phyloP scores from a whole-genome alignment of 2,888 invertebrate genomes.

The Ophioninae sp. region DNA sequence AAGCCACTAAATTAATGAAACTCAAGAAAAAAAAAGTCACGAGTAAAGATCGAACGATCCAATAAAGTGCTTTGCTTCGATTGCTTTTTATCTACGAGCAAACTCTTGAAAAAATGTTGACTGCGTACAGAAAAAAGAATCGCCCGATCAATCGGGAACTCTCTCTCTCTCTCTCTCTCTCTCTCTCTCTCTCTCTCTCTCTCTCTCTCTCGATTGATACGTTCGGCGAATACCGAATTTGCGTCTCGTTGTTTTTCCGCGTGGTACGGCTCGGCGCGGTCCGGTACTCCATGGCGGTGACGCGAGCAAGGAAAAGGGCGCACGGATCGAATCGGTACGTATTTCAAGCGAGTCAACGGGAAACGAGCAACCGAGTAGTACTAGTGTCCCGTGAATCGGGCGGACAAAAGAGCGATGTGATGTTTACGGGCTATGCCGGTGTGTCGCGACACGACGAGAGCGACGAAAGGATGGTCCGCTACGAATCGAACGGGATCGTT shows the following conservation, averaged over 20 bases:
- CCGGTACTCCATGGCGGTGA: no score
- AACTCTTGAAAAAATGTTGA: no score
- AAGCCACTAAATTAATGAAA: conserved; percentile 74
- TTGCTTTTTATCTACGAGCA: no score
- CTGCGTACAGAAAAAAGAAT: no score
- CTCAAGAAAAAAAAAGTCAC: conserved; percentile 62
- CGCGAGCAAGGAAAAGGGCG: not conserved
- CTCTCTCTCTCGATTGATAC: no score
- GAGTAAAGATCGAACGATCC: conserved; percentile 60
- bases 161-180: no score
- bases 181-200: no score
- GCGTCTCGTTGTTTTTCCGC: no score
- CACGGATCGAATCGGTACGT: not conserved
- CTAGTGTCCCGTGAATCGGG: not conserved
- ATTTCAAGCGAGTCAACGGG: not conserved
- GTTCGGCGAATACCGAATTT: no score
- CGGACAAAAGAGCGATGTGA: not conserved
- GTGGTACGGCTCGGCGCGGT: no score
- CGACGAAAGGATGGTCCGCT: conserved; percentile 4
- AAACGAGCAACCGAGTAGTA: not conserved
- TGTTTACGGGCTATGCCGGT: not conserved
- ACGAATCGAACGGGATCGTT: not conserved
- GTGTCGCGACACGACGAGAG: not conserved
- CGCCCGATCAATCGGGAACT: no score
- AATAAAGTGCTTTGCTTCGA: not conserved